Percentiles rank a stretch among this genome's conserved stretches.
These are phyloP conservation scores for Sebastes cheni DNA, from an alignment of 2,797 vertebrate genomes.

Conservation along the genomic window DNA sequence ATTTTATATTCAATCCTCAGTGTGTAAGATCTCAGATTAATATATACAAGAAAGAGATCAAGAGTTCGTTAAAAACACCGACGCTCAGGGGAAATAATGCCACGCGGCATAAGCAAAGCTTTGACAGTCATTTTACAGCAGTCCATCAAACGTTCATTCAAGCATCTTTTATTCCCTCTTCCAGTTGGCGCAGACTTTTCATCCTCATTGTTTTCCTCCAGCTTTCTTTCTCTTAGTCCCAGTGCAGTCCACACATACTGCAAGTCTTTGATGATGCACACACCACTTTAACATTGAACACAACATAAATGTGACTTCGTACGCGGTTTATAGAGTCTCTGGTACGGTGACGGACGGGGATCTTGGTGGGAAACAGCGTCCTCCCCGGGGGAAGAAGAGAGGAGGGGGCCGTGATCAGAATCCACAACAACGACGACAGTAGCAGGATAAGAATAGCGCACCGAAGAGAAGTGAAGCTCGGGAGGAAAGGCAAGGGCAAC, in stretches of 20 bases:
- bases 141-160: slow-evolving; percentile 42
- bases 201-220: slow-evolving; percentile 2
- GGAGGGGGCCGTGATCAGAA: slow-evolving; percentile 14
- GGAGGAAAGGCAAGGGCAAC: not conserved
- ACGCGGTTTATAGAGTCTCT: slow-evolving; percentile 1
- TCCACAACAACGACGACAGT: slow-evolving; percentile 44
- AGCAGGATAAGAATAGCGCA: slow-evolving; percentile 17
- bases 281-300: slow-evolving; percentile 48
- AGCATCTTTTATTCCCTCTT: slow-evolving; percentile 32
- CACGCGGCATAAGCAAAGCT: slow-evolving; percentile 31
- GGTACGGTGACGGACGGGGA: not conserved
- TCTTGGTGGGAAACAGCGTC: slow-evolving; percentile 7
- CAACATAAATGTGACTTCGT: slow-evolving; percentile 42
- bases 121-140: slow-evolving; percentile 53
- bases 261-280: slow-evolving; percentile 36
- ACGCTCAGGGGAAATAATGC: slow-evolving; percentile 37
- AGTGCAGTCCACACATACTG: slow-evolving; percentile 20
- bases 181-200: slow-evolving; percentile 14
- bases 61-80: slow-evolving; percentile 54
- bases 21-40: slow-evolving; percentile 42
- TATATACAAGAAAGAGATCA: slow-evolving; percentile 43
- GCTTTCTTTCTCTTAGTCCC: slow-evolving; percentile 28
- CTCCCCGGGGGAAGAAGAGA: not conserved
- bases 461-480: slow-evolving; percentile 30
- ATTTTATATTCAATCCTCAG: slow-evolving; percentile 34